Evolutionary conservation across 1,140 invertebrate genomes (phyloP), one percentile per base, ranked within the genome.

Genomic region (Diprion similis): DNA sequence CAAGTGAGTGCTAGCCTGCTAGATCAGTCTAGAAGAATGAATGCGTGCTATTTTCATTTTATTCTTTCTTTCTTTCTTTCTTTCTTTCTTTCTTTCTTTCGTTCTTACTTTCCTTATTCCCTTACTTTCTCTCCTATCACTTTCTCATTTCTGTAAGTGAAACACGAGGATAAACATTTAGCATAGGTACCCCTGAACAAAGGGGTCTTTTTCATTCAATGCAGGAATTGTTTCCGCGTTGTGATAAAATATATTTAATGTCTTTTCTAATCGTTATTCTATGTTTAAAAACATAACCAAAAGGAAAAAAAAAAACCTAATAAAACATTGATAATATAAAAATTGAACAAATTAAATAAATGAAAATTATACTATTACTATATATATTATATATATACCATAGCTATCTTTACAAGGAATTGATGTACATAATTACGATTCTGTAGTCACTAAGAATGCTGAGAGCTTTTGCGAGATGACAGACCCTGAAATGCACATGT

Each of bases 371-470:
- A 67, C 24, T 18, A n/a, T 19, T 37, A 17, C 47, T 15, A 19
- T 70, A 70, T 70, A 17, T 70, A 73, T 79, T 79, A 79, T 37
- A 37, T 37, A 37, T 37, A 37, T 4, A 59, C n/a, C 68, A 71
- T 82, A 81, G 76, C 77, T 82, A 82, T 82, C 79, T 82, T 79
- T 81, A 79, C 78, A 82, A 84, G 83, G 83, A 84, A 84, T 84
- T 84, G 83, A 84, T 84, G 82, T 84, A 84, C 73, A 84, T 84
- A 84, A 72, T 82, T 59, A 81, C 76, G 51, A 76, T 72, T 79
- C 72, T 72, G 70, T 81, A 80, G 76, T 75, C 79, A 82, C 77
- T 70, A 68, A 68, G 66, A 18, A 68, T 59, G n/a, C 51, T 59
- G 51, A 59, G 24, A 37, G 24, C 24, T 37, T 37, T 37, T 37